Conservation (phyloP, 1,140 invertebrate genomes). For the Drosophila kepulauana region DNA sequence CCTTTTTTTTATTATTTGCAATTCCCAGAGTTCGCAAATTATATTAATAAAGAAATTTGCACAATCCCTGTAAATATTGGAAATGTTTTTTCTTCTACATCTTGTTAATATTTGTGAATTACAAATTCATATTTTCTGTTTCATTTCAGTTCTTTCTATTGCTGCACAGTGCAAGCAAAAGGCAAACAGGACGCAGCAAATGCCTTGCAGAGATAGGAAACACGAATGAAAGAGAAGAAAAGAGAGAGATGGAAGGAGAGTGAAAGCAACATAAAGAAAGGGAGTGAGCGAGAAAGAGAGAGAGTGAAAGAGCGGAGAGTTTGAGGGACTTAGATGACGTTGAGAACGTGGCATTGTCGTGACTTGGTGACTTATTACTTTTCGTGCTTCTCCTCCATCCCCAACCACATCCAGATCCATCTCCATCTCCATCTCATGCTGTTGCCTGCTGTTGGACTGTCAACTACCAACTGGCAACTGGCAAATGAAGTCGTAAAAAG, state of each 20-base stretch:
- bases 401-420: not conserved
- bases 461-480: constrained; percentile 47
- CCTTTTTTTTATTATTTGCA: too few species aligned
- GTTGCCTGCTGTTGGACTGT: constrained; percentile 14
- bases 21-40: too few species aligned
- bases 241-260: not conserved
- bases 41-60: too few species aligned
- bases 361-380: constrained; percentile 81
- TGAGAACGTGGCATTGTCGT: constrained; percentile 58
- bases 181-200: not conserved
- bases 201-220: constrained; percentile 23
- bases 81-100: too few species aligned
- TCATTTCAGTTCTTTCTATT: not conserved
- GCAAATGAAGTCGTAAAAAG: constrained; percentile 83
- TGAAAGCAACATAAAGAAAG: not conserved
- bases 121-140: not conserved
- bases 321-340: constrained; percentile 33
- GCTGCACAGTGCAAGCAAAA: constrained; percentile 23
- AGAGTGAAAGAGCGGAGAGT: not conserved
- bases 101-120: not conserved
- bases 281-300: not conserved
- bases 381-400: constrained; percentile 49
- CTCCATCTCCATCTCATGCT: not conserved
- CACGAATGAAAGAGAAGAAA: not conserved
- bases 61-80: too few species aligned